These are phyloP conservation scores for Resseliella maxima DNA, from an alignment of 2,888 invertebrate genomes.

Conservation along the genomic window DNA sequence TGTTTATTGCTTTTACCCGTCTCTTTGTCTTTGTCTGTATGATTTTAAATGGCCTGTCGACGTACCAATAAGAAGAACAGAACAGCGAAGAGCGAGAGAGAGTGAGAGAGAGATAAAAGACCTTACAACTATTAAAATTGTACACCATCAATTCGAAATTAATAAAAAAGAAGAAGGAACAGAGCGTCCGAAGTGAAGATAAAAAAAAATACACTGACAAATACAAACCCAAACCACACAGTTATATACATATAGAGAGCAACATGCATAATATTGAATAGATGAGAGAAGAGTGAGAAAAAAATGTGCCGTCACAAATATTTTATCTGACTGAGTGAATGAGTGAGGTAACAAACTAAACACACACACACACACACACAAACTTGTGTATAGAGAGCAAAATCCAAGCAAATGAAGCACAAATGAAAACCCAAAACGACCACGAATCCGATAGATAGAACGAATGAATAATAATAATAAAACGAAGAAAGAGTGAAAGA, in stretches of 20 bases:
- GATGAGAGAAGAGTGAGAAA: background rate
- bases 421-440: conserved; percentile 21
- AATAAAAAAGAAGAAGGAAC: conserved; percentile 13
- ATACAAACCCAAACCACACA: background rate
- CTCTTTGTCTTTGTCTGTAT: conserved; percentile 30
- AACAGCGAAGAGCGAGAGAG: too few species aligned
- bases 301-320: conserved; percentile 34
- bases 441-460: conserved; percentile 6
- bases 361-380: background rate
- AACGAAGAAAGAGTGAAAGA: background rate
- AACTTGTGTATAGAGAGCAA: background rate
- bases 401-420: background rate
- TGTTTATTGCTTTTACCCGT: conserved; percentile 23
- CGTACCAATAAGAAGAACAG: background rate
- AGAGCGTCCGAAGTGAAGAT: background rate
- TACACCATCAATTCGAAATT: conserved; percentile 31
- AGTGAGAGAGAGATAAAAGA: too few species aligned
- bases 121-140: conserved; percentile 17
- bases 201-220: background rate
- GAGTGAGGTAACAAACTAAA: background rate
- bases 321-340: conserved; percentile 22
- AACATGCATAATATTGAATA: background rate
- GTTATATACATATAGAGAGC: too few species aligned
- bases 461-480: background rate
- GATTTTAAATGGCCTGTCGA: conserved; percentile 29